Conservation (phyloP, 2,888 invertebrate species). For the Linyphia triangularis region DNA sequence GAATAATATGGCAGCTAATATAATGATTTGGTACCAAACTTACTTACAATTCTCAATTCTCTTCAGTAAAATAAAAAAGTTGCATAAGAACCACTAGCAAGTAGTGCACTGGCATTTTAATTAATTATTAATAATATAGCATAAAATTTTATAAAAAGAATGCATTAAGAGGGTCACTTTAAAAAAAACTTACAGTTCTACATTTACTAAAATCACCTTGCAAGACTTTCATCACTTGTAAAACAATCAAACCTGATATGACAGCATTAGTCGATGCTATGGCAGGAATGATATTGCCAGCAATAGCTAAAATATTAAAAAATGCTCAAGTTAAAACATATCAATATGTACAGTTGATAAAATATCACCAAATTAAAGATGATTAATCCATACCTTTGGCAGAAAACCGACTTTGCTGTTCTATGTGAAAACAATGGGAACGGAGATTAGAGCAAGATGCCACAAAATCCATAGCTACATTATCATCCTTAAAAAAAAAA, state of each 20-base stretch:
- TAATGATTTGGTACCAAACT: no score
- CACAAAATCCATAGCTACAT: conserved; percentile 95
- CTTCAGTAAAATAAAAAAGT: background rate
- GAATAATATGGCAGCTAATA: no score
- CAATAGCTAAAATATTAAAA: conserved; percentile 86
- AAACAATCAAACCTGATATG: conserved; percentile 95
- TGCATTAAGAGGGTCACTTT: background rate
- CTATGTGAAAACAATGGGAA: conserved; percentile 92
- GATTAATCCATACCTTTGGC: conserved; percentile 88
- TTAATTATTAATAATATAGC: background rate
- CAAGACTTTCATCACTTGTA: conserved; percentile 90
- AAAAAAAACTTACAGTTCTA: conserved; percentile 83
- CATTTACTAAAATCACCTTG: conserved; percentile 85
- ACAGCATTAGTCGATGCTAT: conserved; percentile 99
- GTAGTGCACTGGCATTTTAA: background rate
- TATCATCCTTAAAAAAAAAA: conserved; percentile 87
- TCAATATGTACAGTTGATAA: background rate
- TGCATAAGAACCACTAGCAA: background rate
- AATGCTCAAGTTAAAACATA: background rate
- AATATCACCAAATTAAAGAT: background rate
- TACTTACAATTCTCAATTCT: no score
- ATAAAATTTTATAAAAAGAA: no score
- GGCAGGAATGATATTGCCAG: conserved; percentile 99
- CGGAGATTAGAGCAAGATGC: conserved; percentile 96
- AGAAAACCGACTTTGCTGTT: conserved; percentile 92